Base-by-base conservation (phyloP, 2,797 vertebrate genomes). In the Eupleurogrammus muticus region DNA sequence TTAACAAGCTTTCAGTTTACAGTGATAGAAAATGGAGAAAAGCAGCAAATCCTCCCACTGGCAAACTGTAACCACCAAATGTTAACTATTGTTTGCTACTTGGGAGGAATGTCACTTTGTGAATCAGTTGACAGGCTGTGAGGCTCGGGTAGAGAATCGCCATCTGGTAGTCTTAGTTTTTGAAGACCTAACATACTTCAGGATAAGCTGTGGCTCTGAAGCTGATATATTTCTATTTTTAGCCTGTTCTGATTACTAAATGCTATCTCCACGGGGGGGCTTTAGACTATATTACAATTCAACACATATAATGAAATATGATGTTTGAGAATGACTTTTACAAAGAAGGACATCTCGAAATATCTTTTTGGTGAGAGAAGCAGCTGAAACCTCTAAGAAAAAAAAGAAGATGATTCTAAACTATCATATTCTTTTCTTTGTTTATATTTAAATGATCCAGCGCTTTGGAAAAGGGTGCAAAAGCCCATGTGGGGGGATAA, bases 81-180 rank as follows among this genome's bases (percentile, higher is more conserved):
- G 83, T 84, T 81, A 79, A 46, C 71, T 38, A 72, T 85, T 87
- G 74, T 79, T 81, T 72, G 61, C 34, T 54, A 49, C 54, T 82
- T 66, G 65, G 57, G 36, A 9, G 57, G 36, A 9, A 55, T 68
- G 51, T 80, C 74, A 85, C 73, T 60, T 79, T 70, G 63, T 76
- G 79, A 89, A 70, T 89, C 85, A 85, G 82, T 61, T 62, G 65
- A 84, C 84, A 82, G 79, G 76, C 80, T 82, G 75, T 50, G 40
- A 60, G 70, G 77, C 79, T 79, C 68, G 59, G 73, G 68, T 34
- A 64, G 69, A 82, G 79, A 80, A 46, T 34, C 35, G 40, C 84
- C 86, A 87, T 88, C 88, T 91, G 90, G 73, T 85, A 48, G 62
- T 52, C 65, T 77, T 54, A 71, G 68, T 73, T 83, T 85, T 56